A percentile compares a stretch with the other conserved stretches of the same genome.
Conservation (phyloP, 2,888 invertebrate species). For the Drosophila cracens region DNA sequence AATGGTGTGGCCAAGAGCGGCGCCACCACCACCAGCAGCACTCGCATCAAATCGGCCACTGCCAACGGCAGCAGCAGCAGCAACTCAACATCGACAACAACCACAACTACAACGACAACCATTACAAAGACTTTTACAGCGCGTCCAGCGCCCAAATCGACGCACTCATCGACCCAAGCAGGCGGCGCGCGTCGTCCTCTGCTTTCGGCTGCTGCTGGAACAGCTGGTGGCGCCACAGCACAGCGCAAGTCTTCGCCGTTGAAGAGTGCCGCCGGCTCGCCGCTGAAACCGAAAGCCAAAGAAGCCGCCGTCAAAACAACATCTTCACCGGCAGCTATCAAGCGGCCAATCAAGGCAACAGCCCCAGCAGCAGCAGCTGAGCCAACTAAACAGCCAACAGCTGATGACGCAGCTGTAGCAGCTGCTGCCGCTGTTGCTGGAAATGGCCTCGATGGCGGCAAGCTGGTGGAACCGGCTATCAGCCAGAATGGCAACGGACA, state of each 20-base stretch:
- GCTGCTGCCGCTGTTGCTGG: slow-evolving; percentile 22
- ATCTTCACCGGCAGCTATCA: slow-evolving; percentile 58
- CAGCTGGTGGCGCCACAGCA: slow-evolving; percentile 26
- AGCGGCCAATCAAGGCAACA: slow-evolving; percentile 22
- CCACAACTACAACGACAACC: slow-evolving; percentile 53
- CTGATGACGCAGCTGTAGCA: slow-evolving; percentile 4
- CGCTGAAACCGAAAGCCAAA: slow-evolving; percentile 75
- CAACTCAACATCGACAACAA: slow-evolving; percentile 45
- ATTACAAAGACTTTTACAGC: slow-evolving; percentile 81
- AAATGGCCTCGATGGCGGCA: slow-evolving; percentile 47
- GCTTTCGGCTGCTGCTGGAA: slow-evolving; percentile 14
- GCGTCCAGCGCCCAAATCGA: slow-evolving; percentile 81
- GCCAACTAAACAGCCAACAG: slow-evolving; percentile 6
- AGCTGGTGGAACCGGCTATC: slow-evolving; percentile 18
- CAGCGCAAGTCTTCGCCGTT: slow-evolving; percentile 72
- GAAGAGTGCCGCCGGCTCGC: slow-evolving; percentile 54
- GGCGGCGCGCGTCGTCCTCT: slow-evolving; percentile 62
- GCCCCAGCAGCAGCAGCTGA: slow-evolving; percentile 7
- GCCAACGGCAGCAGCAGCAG: slow-evolving; percentile 20
- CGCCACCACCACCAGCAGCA: slow-evolving; percentile 26
- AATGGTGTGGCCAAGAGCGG: slow-evolving; percentile 52
- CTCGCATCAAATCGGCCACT: slow-evolving; percentile 55
- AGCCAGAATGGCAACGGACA: slow-evolving; percentile 55
- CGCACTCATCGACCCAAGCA: slow-evolving; percentile 49
- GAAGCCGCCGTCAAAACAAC: slow-evolving; percentile 60